phyloP scores from a whole-genome alignment of 2,888 invertebrate genomes.

The Anagyrus pseudococci region DNA sequence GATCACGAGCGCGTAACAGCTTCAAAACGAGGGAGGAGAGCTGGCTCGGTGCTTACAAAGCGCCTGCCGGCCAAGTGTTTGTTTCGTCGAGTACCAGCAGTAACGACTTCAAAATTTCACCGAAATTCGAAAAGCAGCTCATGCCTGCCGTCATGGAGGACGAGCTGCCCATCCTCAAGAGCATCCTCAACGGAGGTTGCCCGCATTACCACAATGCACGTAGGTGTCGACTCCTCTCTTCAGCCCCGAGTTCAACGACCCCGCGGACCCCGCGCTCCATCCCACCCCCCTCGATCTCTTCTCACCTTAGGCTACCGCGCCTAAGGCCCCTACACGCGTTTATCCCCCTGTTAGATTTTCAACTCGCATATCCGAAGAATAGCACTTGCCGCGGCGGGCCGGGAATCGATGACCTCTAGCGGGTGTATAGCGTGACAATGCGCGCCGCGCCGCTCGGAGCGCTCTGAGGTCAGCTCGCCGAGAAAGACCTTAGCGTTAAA shows the following conservation, averaged over 20 bases:
- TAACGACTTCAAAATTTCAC: conserved; percentile 33
- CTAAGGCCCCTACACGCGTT: neutral
- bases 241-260: conserved; percentile 42
- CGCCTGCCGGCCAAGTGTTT: no score
- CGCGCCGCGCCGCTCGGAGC: conserved; percentile 31
- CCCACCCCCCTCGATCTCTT: neutral
- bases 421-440: no score
- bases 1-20: no score
- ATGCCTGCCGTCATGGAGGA: conserved; percentile 74
- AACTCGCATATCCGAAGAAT: neutral
- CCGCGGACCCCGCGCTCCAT: neutral
- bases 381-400: neutral
- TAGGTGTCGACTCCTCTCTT: conserved; percentile 68
- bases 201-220: conserved; percentile 89
- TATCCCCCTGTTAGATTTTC: neutral
- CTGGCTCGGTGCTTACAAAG: no score
- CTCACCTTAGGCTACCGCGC: neutral
- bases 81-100: neutral
- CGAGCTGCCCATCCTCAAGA: conserved; percentile 89
- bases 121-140: conserved; percentile 39
- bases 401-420: neutral
- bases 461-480: conserved; percentile 46
- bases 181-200: conserved; percentile 88
- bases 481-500: conserved; percentile 40
- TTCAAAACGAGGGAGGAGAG: no score